Percentiles rank a stretch among this genome's conserved stretches.
Conservation (phyloP, 2,113 vertebrate genomes). For the Fukomys damarensis region DNA sequence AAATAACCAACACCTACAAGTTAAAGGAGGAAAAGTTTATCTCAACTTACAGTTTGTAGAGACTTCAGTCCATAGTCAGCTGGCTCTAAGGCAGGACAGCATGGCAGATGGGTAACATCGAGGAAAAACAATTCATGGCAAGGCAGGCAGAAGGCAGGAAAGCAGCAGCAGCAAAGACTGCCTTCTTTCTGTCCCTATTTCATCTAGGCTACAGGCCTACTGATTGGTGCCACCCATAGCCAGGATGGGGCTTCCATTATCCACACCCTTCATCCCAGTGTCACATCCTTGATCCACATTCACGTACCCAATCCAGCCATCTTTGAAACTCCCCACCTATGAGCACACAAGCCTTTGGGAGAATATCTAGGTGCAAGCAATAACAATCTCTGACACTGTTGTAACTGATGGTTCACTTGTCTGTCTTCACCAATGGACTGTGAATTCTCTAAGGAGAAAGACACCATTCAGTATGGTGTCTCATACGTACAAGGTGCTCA, state of each 20-base stretch:
- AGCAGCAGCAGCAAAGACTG: background rate
- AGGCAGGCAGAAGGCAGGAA: background rate
- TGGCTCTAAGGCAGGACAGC: background rate
- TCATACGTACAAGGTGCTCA: background rate
- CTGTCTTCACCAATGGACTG: background rate
- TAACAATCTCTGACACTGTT: background rate
- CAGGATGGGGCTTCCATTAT: background rate
- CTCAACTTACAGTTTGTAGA: background rate
- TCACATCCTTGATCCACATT: background rate
- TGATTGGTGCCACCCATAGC: background rate
- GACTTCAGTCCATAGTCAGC: background rate
- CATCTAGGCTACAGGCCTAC: background rate
- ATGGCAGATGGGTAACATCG: background rate
- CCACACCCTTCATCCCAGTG: background rate
- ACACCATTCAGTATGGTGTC: background rate
- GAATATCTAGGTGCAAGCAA: background rate
- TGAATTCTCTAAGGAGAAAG: slow-evolving; percentile 38
- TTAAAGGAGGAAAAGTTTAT: background rate
- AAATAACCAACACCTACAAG: background rate
- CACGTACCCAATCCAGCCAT: background rate
- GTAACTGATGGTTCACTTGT: background rate
- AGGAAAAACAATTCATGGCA: background rate
- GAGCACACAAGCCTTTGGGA: background rate
- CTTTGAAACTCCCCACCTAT: background rate
- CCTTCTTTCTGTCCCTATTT: background rate